Evolutionary conservation across 2,113 vertebrate genomes (phyloP).

Genomic region (Podiceps cristatus): DNA sequence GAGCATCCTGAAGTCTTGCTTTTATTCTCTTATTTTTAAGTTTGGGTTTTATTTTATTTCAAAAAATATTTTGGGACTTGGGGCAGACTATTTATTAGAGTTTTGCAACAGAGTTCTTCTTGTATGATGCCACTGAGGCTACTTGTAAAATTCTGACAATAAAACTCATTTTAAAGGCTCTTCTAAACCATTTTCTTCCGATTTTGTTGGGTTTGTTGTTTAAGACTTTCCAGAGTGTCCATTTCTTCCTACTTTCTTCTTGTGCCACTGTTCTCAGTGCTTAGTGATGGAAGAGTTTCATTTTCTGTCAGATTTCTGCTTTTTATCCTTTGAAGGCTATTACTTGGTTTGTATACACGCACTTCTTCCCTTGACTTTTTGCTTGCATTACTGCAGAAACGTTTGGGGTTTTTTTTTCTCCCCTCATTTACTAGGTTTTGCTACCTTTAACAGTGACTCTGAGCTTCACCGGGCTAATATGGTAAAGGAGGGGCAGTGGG

Average conservation of each 20-base stretch:
- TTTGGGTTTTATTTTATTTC: conserved; percentile 78
- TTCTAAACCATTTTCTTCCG: conserved; percentile 76
- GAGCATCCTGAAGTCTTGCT: conserved; percentile 80
- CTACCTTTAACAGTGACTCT: not conserved
- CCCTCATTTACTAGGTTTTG: not conserved
- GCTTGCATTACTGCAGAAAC: not conserved
- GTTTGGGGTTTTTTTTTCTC: not conserved
- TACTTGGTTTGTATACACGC: not conserved
- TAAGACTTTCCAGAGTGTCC: not conserved
- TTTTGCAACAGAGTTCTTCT: conserved; percentile 88
- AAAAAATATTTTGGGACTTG: conserved; percentile 79
- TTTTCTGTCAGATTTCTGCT: not conserved
- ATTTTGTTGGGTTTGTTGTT: conserved; percentile 57
- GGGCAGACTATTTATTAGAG: conserved; percentile 89
- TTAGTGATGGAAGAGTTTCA: not conserved
- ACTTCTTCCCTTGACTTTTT: not conserved
- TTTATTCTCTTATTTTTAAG: conserved; percentile 71
- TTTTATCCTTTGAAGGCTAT: not conserved
- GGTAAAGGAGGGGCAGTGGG: not conserved
- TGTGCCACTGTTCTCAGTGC: not conserved
- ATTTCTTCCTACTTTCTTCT: not conserved
- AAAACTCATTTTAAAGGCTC: conserved; percentile 86
- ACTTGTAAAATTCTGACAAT: conserved; percentile 87
- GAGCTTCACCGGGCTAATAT: not conserved
- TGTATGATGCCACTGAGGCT: conserved; percentile 85